Conservation (phyloP, 2,113 vertebrate genomes). For the Coptodon rendalli region DNA sequence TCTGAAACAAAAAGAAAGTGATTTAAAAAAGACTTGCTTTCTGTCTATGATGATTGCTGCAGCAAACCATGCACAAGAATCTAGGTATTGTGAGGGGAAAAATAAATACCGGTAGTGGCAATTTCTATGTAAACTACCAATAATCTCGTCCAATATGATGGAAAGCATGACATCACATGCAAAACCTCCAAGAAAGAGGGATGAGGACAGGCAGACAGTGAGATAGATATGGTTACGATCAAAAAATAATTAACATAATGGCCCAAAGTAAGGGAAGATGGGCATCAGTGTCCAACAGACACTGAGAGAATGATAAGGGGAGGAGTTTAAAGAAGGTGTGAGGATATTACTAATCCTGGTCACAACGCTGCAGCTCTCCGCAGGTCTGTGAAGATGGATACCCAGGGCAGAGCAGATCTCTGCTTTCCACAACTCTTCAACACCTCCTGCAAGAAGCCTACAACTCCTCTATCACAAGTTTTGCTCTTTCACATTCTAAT, state of each 20-base stretch:
- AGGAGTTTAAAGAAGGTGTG: neutral
- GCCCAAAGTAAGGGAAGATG: neutral
- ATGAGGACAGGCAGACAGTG: neutral
- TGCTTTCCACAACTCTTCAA: neutral
- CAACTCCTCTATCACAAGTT: fast-evolving
- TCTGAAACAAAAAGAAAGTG: neutral
- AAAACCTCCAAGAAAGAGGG: neutral
- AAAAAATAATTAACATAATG: neutral
- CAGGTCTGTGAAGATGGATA: neutral
- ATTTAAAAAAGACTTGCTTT: neutral
- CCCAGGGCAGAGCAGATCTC: neutral
- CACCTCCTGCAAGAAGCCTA: neutral
- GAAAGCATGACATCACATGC: neutral
- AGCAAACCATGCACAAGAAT: neutral
- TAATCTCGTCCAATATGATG: neutral
- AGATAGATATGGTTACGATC: neutral
- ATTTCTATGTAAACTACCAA: neutral
- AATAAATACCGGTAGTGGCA: neutral
- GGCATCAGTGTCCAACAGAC: neutral
- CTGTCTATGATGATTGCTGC: neutral
- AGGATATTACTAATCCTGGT: neutral
- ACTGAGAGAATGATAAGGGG: neutral
- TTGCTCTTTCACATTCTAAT: neutral
- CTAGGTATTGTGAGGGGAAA: neutral
- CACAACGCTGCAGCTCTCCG: neutral